Base-by-base conservation (phyloP, 2,888 invertebrate genomes). In the Alitta virens region DNA sequence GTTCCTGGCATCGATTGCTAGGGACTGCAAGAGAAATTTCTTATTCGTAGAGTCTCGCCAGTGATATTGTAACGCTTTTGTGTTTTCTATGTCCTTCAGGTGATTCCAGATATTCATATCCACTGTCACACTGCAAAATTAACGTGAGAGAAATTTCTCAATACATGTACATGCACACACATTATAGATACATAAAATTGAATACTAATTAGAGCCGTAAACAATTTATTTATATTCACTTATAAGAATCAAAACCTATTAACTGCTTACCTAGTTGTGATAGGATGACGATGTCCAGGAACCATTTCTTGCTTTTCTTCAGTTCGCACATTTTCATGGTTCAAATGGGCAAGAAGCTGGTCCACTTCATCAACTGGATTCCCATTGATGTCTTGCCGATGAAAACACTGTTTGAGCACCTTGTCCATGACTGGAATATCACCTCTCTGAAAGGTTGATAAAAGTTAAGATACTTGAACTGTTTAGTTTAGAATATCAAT, bases 61-160 rank as follows among this genome's bases (percentile, higher is more conserved):
- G 40, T 50, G 42, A 51, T 65, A 68, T 38, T 62, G 58, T 12
- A 68, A 56, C 0, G 67, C 67, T 3, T 42, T 38, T 5, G 67
- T 68, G 38, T 60, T 59, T 33, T 66, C 66, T 23, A 66, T 53
- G 33, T 64, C 57, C 56, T 62, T 64, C 43, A 68, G 46, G 42
- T 67, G 62, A 57, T 68, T 68, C 68, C 68, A 68, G 18, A 68
- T 63, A 54, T 53, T 60, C 23, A 64, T 27, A 52, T 68, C 66
- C 21, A 59, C 40, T 38, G 24, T 24, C 24, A 33, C 40, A 24
- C 59, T 59, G 51, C 23, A 40, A 33, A 33, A 33, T 12, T n/a
- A n/a, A n/a, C n/a, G n/a, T n/a, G n/a, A n/a, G n/a, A n/a, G n/a
- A n/a, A n/a, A n/a, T n/a, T n/a, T n/a, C n/a, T n/a, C n/a, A n/a